Conservation (phyloP, 2,797 vertebrate species). For the Microhierax caerulescens region DNA sequence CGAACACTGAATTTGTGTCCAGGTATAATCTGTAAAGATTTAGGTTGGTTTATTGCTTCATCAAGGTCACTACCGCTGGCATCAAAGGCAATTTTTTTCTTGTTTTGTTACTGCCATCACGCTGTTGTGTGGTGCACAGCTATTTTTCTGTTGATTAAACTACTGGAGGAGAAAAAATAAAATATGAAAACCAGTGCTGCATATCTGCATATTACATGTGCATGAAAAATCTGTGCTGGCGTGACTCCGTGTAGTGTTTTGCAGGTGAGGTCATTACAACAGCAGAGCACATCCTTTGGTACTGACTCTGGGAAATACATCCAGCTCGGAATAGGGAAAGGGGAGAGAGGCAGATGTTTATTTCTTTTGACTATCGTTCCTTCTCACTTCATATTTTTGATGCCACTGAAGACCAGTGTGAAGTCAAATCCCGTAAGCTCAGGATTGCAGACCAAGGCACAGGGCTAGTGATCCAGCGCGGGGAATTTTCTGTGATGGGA, state of each 20-base stretch:
- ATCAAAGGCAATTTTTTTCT: neutral
- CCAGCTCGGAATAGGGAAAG: neutral
- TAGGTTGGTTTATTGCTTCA: neutral
- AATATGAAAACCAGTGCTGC: neutral
- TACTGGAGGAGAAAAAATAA: neutral
- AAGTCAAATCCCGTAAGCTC: neutral
- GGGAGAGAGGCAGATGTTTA: neutral
- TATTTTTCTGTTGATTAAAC: neutral
- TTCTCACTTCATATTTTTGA: neutral
- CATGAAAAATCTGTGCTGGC: neutral
- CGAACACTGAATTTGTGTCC: neutral
- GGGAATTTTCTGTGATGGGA: neutral
- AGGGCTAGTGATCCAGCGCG: rapidly evolving
- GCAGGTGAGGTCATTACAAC: constrained; percentile 15
- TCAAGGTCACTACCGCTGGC: neutral
- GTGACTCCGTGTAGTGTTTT: neutral
- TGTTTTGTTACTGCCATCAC: neutral
- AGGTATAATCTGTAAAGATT: neutral
- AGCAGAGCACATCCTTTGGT: neutral
- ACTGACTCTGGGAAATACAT: neutral
- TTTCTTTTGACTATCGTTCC: neutral
- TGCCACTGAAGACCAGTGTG: neutral
- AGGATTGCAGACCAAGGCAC: neutral
- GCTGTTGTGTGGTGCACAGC: rapidly evolving
- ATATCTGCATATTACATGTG: neutral